These are phyloP conservation scores for Prosopocoilus inquinatus DNA, from an alignment of 2,888 invertebrate genomes.

Conservation along the genomic window DNA sequence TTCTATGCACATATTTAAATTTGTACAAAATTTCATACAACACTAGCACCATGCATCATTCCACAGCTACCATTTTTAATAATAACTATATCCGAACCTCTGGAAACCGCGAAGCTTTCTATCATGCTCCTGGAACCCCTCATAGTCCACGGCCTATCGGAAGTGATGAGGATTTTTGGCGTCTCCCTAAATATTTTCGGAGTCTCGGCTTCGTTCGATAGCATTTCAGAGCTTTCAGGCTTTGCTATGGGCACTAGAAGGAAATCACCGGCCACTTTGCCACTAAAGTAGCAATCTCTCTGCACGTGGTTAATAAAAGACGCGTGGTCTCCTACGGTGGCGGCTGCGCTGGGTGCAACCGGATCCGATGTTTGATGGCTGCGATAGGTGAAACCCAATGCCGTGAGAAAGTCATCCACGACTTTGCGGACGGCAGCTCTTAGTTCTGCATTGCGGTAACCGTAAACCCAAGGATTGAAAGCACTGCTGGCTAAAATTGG, in stretches of 20 bases:
- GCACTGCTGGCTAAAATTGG: conserved; percentile 60
- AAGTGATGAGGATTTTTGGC: conserved; percentile 34
- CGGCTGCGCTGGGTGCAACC: conserved; percentile 45
- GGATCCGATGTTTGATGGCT: conserved; percentile 41
- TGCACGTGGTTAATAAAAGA: conserved; percentile 47
- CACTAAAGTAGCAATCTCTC: conserved; percentile 28
- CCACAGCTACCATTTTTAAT: conserved; percentile 36
- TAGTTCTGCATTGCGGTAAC: conserved; percentile 62
- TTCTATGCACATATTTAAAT: not conserved
- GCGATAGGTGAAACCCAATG: conserved; percentile 48
- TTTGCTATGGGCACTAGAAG: conserved; percentile 46
- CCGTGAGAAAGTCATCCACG: conserved; percentile 53
- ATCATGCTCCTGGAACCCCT: conserved; percentile 45
- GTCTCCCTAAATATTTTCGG: conserved; percentile 16
- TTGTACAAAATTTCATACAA: conserved; percentile 32
- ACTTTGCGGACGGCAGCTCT: conserved; percentile 58
- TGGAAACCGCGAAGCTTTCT: conserved; percentile 43
- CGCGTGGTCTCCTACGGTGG: conserved; percentile 46
- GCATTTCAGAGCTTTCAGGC: conserved; percentile 45
- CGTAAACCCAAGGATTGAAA: conserved; percentile 65
- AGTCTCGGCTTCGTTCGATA: conserved; percentile 31
- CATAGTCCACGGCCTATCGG: conserved; percentile 28
- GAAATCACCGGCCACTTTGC: conserved; percentile 42
- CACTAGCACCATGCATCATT: conserved; percentile 44
- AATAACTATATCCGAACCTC: conserved; percentile 43